A percentile compares a stretch with the other conserved stretches of the same genome.
phyloP scores from a whole-genome alignment of 2,797 vertebrate genomes.

The Periophthalmus magnuspinnatus region DNA sequence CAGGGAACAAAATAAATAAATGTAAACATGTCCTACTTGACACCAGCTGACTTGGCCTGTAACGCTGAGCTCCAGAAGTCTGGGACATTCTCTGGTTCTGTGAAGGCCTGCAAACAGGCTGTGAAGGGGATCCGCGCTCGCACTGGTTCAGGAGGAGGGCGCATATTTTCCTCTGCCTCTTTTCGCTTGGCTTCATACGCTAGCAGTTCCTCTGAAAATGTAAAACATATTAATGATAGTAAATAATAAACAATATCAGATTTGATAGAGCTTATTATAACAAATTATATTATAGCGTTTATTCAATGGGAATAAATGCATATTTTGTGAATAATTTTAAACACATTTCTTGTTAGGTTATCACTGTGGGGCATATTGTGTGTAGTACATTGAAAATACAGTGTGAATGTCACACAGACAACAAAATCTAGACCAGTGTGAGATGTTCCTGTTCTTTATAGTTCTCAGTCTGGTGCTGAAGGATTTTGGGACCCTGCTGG shows the following conservation, averaged over 20 bases:
- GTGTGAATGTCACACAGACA: neutral
- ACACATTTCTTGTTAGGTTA: neutral
- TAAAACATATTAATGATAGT: constrained; percentile 6
- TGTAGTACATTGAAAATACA: neutral
- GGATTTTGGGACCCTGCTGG: constrained; percentile 17
- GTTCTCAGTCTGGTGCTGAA: constrained; percentile 3
- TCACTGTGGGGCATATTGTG: too few relatives aligned
- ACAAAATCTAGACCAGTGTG: neutral
- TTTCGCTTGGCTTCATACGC: constrained; percentile 86
- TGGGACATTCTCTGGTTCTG: constrained; percentile 91
- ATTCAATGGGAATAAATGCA: too few relatives aligned
- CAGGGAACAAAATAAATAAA: neutral
- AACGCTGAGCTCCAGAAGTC: constrained; percentile 99
- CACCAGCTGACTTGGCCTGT: constrained; percentile 95
- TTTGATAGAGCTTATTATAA: too few relatives aligned
- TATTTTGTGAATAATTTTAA: too few relatives aligned
- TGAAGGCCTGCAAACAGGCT: constrained; percentile 94
- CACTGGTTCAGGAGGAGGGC: constrained; percentile 85
- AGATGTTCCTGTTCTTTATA: constrained; percentile 1
- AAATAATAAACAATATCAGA: neutral
- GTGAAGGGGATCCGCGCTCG: constrained; percentile 93
- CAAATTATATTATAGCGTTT: too few relatives aligned
- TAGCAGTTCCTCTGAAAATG: constrained; percentile 88
- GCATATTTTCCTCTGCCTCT: constrained; percentile 88
- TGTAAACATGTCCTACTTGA: constrained; percentile 85